phyloP scores from a whole-genome alignment of 2,113 vertebrate genomes.

The Tamias sibiricus region DNA sequence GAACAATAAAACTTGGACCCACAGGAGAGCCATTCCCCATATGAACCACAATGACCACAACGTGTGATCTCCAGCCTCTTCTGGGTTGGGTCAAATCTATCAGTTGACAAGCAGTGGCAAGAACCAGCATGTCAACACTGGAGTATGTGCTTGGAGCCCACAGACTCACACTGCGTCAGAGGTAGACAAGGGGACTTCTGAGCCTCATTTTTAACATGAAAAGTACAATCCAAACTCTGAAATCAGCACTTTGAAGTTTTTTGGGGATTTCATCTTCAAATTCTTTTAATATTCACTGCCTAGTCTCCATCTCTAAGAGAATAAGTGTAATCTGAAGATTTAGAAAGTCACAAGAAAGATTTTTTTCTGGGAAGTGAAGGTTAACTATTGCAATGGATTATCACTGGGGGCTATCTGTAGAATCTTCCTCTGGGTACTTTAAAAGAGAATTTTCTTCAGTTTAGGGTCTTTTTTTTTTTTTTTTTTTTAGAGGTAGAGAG shows the following conservation, averaged over 20 bases:
- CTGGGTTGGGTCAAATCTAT: background rate
- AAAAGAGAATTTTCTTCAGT: background rate
- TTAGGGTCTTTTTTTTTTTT: background rate
- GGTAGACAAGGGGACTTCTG: background rate
- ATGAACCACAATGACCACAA: background rate
- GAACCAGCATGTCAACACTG: background rate
- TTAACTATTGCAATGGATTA: background rate
- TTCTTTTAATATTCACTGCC: background rate
- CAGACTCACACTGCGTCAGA: background rate
- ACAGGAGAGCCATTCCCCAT: background rate
- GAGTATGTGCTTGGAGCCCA: background rate
- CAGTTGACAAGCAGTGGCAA: no score
- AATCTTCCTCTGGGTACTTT: background rate
- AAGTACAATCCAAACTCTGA: background rate
- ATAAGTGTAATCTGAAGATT: background rate
- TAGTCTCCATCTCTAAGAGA: background rate
- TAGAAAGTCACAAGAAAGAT: background rate
- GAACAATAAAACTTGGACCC: background rate
- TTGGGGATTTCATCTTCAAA: background rate
- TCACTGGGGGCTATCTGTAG: background rate
- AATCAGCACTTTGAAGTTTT: background rate
- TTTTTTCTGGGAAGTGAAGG: background rate
- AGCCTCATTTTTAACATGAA: background rate
- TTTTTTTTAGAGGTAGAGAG: background rate
- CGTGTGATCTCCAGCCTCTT: background rate